A percentile compares a stretch with the other conserved stretches of the same genome.
phyloP scores from a whole-genome alignment of 2,888 invertebrate species.

The Silvanus unidentatus region DNA sequence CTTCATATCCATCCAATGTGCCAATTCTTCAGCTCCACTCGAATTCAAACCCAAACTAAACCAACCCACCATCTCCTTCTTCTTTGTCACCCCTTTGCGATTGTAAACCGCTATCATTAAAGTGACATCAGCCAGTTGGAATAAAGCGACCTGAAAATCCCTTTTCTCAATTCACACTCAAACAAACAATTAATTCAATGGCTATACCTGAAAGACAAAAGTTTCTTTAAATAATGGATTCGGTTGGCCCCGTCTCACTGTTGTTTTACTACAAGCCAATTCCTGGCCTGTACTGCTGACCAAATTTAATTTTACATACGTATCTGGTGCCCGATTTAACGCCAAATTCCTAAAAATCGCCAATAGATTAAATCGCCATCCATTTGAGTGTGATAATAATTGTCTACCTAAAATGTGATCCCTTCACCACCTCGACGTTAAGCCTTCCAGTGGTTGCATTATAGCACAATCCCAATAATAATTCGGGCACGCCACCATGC shows the following conservation, averaged over 20 bases:
- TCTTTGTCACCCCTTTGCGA: slow-evolving; percentile 85
- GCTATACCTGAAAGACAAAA: slow-evolving; percentile 83
- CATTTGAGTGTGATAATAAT: neutral
- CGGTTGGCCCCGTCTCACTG: slow-evolving; percentile 85
- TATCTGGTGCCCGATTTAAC: slow-evolving; percentile 79
- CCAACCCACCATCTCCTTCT: slow-evolving; percentile 97
- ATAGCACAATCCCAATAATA: slow-evolving; percentile 83
- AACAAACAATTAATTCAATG: neutral
- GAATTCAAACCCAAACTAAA: slow-evolving; percentile 88
- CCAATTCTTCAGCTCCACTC: slow-evolving; percentile 84
- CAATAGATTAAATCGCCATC: neutral
- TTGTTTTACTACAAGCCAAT: slow-evolving; percentile 88
- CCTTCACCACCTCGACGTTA: slow-evolving; percentile 83
- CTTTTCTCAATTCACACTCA: too few relatives aligned
- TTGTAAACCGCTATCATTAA: slow-evolving; percentile 90
- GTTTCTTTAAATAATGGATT: slow-evolving; percentile 95
- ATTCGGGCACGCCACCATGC: slow-evolving; percentile 85
- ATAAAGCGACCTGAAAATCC: slow-evolving; percentile 85
- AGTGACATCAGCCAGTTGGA: slow-evolving; percentile 91
- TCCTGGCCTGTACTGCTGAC: slow-evolving; percentile 91
- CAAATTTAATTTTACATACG: slow-evolving; percentile 87
- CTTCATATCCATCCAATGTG: slow-evolving; percentile 92
- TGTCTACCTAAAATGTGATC: slow-evolving; percentile 59
- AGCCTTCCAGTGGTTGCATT: slow-evolving; percentile 90
- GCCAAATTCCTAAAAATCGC: slow-evolving; percentile 70